These are phyloP conservation scores for Carcina quercana DNA, from an alignment of 2,888 invertebrate genomes.

Conservation along the genomic window DNA sequence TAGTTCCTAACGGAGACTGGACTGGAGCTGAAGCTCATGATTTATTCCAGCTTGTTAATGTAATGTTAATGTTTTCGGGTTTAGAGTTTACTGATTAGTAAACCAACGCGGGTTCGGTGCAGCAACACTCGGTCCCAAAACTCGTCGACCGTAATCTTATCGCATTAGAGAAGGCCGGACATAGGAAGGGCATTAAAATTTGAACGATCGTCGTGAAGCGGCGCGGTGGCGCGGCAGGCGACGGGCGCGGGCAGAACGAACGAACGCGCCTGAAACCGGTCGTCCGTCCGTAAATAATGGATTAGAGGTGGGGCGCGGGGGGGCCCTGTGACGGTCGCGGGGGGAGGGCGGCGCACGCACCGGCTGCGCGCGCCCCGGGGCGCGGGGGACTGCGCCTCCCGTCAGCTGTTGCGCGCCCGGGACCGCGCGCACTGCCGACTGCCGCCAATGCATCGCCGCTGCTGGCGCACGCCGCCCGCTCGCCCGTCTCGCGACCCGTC, in stretches of 20 bases:
- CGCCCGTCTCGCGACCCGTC: constrained; percentile 28
- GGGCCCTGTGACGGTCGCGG: constrained; percentile 31
- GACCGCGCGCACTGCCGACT: constrained; percentile 54
- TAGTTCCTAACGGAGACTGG: constrained; percentile 23
- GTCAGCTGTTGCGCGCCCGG: constrained; percentile 73
- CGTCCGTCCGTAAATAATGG: constrained; percentile 72
- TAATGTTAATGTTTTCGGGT: constrained; percentile 4
- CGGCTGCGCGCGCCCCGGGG: constrained; percentile 35
- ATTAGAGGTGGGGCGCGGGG: constrained; percentile 65
- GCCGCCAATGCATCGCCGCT: constrained; percentile 68
- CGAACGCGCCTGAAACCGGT: constrained; percentile 71
- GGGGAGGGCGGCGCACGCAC: constrained; percentile 46
- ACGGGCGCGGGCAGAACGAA: constrained; percentile 43
- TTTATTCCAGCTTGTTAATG: constrained; percentile 8
- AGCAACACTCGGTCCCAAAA: constrained; percentile 25
- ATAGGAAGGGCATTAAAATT: constrained; percentile 73
- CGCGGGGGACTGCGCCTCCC: constrained; percentile 62
- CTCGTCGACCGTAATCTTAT: constrained; percentile 59
- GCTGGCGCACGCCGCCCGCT: constrained; percentile 57
- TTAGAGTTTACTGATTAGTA: constrained; percentile 6
- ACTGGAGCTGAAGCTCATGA: constrained; percentile 11
- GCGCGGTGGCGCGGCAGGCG: no score
- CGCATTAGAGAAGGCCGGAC: constrained; percentile 68
- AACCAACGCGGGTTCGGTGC: constrained; percentile 16
- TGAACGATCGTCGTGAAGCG: constrained; percentile 64